Conservation (phyloP, 2,888 invertebrate genomes). For the Sinhomidia bicolor region DNA sequence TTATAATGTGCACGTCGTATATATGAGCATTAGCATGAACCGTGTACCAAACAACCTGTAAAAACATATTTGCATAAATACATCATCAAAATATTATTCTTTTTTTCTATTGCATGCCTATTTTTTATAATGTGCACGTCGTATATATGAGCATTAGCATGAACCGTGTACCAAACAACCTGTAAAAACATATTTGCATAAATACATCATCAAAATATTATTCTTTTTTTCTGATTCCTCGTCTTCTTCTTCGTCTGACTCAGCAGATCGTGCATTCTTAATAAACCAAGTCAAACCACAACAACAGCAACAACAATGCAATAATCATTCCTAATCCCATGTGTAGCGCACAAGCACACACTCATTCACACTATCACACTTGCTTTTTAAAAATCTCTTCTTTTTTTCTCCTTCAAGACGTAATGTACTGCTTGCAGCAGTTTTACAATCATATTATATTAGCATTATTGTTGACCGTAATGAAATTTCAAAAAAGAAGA, state of each 20-base stretch:
- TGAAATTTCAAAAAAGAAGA: slow-evolving; percentile 21
- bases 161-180: not conserved
- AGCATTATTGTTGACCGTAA: slow-evolving; percentile 20
- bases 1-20: not conserved
- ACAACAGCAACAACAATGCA: slow-evolving; percentile 1
- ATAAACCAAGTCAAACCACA: slow-evolving; percentile 37
- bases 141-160: not conserved
- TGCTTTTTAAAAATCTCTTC: not conserved
- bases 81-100: not conserved
- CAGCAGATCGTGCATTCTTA: slow-evolving; percentile 61
- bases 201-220: slow-evolving; percentile 1
- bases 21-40: not conserved
- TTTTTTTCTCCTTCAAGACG: too few relatives aligned
- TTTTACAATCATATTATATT: not conserved
- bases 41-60: not conserved
- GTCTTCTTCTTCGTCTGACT: slow-evolving; percentile 8
- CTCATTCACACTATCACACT: slow-evolving; percentile 12
- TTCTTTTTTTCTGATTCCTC: not conserved
- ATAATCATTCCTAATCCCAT: too few relatives aligned
- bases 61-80: slow-evolving; percentile 6
- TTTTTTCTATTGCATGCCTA: too few relatives aligned
- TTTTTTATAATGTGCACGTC: not conserved
- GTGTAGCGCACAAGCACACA: not conserved
- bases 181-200: not conserved
- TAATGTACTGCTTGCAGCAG: not conserved